Evolutionary conservation across 2,888 invertebrate species (phyloP).

Genomic region (Ganaspis brasiliensis): DNA sequence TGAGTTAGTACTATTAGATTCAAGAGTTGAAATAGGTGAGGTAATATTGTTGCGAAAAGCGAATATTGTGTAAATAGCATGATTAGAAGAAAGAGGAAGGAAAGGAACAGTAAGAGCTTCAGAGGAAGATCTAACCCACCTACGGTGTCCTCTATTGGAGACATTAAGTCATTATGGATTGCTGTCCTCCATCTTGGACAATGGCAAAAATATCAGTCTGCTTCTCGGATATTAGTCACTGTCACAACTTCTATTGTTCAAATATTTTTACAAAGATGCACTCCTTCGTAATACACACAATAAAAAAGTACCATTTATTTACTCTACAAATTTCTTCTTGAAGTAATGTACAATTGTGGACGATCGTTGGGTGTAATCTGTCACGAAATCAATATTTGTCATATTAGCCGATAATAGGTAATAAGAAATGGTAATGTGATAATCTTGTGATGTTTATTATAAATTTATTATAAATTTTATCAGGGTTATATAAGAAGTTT

Average conservation of each 20-base stretch:
- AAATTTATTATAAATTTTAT: too few relatives aligned
- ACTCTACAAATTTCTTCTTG: too few relatives aligned
- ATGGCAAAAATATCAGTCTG: slow-evolving; percentile 63
- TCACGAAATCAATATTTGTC: too few relatives aligned
- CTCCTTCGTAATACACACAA: too few relatives aligned
- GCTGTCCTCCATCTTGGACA: slow-evolving; percentile 64
- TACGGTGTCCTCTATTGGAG: slow-evolving; percentile 79
- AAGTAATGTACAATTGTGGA: too few relatives aligned
- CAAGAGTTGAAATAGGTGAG: slow-evolving; percentile 46
- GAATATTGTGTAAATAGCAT: slow-evolving; percentile 58
- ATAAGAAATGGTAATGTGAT: too few relatives aligned
- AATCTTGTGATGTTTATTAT: too few relatives aligned
- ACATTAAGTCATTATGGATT: slow-evolving; percentile 80
- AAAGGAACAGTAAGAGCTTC: slow-evolving; percentile 65
- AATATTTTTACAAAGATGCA: not conserved
- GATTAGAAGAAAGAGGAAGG: slow-evolving; percentile 48
- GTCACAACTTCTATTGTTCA: not conserved
- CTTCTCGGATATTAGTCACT: slow-evolving; percentile 51
- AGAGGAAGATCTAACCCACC: slow-evolving; percentile 74
- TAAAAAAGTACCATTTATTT: too few relatives aligned
- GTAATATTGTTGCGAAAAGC: slow-evolving; percentile 50
- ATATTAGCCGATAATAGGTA: too few relatives aligned
- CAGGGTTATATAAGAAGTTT: too few relatives aligned
- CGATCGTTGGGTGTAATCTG: too few relatives aligned
- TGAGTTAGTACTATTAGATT: slow-evolving; percentile 4